Conservation (phyloP, 2,113 vertebrate species). For the Lota lota region DNA sequence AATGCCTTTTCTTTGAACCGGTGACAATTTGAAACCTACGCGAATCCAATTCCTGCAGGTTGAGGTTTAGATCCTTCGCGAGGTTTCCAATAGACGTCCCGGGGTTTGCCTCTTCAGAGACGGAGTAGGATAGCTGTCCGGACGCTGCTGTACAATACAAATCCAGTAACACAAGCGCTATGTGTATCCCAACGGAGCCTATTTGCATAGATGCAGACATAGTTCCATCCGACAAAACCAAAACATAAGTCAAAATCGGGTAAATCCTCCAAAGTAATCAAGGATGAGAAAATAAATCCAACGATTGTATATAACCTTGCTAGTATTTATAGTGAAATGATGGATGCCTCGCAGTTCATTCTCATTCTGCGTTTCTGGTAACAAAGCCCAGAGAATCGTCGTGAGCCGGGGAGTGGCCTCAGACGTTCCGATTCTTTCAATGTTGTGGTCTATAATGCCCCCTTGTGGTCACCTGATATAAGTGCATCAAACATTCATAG, state of each 20-base stretch:
- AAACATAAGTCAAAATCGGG: background rate
- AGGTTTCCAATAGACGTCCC: slow-evolving; percentile 66
- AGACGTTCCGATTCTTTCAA: background rate
- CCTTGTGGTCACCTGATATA: slow-evolving; percentile 19
- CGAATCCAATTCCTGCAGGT: slow-evolving; percentile 50
- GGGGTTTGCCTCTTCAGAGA: slow-evolving; percentile 65
- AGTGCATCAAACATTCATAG: slow-evolving; percentile 17
- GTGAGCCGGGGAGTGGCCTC: slow-evolving; percentile 32
- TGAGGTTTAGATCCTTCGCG: slow-evolving; percentile 64
- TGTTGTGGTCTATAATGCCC: slow-evolving; percentile 27
- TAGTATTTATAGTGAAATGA: background rate
- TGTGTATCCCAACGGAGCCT: slow-evolving; percentile 32
- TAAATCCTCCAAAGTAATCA: background rate
- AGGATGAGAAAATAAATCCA: background rate
- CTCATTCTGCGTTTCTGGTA: slow-evolving; percentile 21
- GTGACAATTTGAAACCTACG: slow-evolving; percentile 63
- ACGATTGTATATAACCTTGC: background rate
- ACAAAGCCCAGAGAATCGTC: slow-evolving; percentile 55
- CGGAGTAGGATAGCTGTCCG: slow-evolving; percentile 65
- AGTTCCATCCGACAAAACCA: background rate
- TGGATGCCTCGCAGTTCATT: background rate
- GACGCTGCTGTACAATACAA: background rate
- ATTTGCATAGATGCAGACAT: slow-evolving; percentile 33
- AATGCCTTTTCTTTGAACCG: slow-evolving; percentile 57
- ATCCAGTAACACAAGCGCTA: background rate